Evolutionary conservation across 2,113 vertebrate genomes (phyloP).

Genomic region (Phylloscopus trochiloides): DNA sequence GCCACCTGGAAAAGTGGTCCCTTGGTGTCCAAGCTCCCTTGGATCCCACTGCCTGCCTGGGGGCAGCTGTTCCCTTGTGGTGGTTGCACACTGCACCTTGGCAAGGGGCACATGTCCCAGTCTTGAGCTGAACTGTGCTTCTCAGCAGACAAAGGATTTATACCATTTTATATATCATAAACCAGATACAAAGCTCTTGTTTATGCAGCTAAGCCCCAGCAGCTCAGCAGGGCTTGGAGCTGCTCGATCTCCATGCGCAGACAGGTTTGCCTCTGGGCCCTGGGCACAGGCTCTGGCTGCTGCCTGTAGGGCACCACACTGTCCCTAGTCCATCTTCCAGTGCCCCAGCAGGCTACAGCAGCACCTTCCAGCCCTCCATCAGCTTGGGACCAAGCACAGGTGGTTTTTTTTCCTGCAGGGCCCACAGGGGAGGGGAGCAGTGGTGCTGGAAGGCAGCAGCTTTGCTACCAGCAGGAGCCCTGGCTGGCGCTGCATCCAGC

Average conservation of each 20-base stretch:
- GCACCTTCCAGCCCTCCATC: not conserved
- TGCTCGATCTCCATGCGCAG: fast-evolving
- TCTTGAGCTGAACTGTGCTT: not conserved
- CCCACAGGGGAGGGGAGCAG: not conserved
- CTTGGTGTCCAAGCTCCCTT: not conserved
- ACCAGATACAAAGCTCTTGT: not conserved
- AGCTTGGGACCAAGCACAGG: not conserved
- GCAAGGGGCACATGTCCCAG: not conserved
- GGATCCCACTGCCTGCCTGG: not conserved
- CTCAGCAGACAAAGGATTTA: not conserved
- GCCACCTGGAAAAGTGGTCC: not conserved
- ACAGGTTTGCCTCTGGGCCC: not conserved
- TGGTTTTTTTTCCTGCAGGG: not conserved
- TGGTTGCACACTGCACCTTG: not conserved
- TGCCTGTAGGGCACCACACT: fast-evolving
- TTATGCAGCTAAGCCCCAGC: not conserved
- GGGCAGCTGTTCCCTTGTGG: not conserved
- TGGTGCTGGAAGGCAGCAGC: not conserved
- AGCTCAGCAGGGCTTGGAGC: not conserved
- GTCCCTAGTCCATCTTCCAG: not conserved
- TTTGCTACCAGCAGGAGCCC: not conserved
- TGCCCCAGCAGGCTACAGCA: not conserved
- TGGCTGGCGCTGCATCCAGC: not conserved
- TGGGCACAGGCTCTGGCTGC: not conserved
- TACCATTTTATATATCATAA: not conserved